Evolutionary conservation across 1,140 invertebrate species (phyloP).

Genomic region (Battus philenor): DNA sequence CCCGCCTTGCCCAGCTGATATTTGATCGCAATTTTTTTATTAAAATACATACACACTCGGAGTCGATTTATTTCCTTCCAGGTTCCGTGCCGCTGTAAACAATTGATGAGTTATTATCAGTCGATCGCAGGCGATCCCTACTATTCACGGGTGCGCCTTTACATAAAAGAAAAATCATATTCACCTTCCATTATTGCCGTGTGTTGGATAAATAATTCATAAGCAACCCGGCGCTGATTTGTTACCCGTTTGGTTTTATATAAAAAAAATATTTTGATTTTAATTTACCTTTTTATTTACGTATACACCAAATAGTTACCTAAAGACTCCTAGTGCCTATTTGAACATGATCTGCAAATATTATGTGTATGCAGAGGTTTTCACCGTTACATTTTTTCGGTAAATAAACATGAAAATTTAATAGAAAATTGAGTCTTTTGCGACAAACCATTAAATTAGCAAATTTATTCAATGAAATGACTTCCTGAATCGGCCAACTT

Average conservation of each 20-base stretch:
- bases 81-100: slow-evolving; percentile 18
- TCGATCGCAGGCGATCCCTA: slow-evolving; percentile 23
- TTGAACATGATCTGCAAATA: no score
- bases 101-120: slow-evolving; percentile 35
- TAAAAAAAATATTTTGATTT: no score
- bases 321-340: no score
- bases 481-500: no score
- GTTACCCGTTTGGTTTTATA: slow-evolving; percentile 4
- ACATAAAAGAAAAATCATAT: slow-evolving; percentile 26
- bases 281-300: no score
- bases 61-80: slow-evolving; percentile 5
- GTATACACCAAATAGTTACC: no score
- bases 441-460: no score
- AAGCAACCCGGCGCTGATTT: slow-evolving; percentile 9
- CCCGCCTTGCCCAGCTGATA: neutral
- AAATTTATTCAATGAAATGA: no score
- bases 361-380: no score
- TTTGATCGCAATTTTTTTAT: neutral
- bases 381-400: slow-evolving; percentile 1
- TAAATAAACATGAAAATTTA: no score
- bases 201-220: slow-evolving; percentile 29
- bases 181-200: slow-evolving; percentile 29
- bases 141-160: slow-evolving; percentile 22
- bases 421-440: no score
- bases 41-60: neutral